Base-by-base conservation (phyloP, 2,113 vertebrate genomes). In the Tupaia tana region DNA sequence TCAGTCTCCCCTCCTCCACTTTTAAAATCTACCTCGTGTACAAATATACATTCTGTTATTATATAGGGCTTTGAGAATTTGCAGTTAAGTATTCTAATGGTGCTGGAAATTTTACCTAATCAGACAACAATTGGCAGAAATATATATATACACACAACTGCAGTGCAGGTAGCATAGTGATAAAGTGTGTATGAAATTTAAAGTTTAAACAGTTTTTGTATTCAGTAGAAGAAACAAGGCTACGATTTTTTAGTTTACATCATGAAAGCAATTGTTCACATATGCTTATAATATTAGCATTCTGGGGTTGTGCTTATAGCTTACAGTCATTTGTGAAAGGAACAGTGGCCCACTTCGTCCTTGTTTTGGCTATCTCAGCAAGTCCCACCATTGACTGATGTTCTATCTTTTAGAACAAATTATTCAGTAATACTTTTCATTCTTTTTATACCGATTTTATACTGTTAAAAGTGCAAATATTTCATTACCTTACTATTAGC, bases 91-190 rank as follows among this genome's bases (percentile, higher is more conserved):
- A 64, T 52, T 63, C n/a, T 66, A 81, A 86, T 74, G 70, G 81
- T 93, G 34, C 54, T 87, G 18, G n/a, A 95, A 92, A 86, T 74
- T 69, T 90, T 71, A 84, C 66, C 59, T 87, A 67, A 24, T 78
- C 9, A 88, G 16, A 66, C 7, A 93, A 10, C 34, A 83, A 85
- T n/a, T 78, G 31, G 29, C 74, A 56, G 59, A 92, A 77, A 86
- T 64, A 66, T 4, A 58, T 56, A 29, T 6, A 7, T 59, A 34
- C 3, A 70, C 18, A 82, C 13, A 77, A 12, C 58, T 95, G 15
- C 11, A 83, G 12, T 69, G 80, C 59, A 80, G 1, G 7, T 66
- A 77, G 16, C 52, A 90, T 87, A 74, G 22, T 18, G 13, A 4
- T 85, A 86, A 34, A 91, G 86, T 43, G 29, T 89, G 18, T 87